Percentiles rank a stretch among this genome's conserved stretches.
Evolutionary conservation across 2,113 vertebrate genomes (phyloP).

Genomic region (Acrocephalus arundinaceus): DNA sequence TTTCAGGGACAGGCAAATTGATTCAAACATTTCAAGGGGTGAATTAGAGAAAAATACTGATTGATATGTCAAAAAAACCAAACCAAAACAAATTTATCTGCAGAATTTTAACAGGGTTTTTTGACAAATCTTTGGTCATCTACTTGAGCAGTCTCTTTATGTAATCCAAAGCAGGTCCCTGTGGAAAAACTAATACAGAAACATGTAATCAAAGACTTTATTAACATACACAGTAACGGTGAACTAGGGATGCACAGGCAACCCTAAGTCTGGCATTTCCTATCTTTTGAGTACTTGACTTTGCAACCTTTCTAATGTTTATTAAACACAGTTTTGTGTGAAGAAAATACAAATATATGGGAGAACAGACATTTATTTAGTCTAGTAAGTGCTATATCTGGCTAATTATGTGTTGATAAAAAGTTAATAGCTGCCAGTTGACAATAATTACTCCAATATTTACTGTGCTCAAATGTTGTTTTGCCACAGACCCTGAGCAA

Average conservation of each 20-base stretch:
- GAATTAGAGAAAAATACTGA: background rate
- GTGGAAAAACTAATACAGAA: background rate
- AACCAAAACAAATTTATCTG: background rate
- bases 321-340: conserved; percentile 22
- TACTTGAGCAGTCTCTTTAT: background rate
- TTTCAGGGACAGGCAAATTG: background rate
- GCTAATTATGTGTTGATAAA: conserved; percentile 54
- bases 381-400: conserved; percentile 39
- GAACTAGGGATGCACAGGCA: background rate
- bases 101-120: background rate
- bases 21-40: background rate
- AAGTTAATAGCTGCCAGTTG: conserved; percentile 56
- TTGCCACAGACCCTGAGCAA: conserved; percentile 16
- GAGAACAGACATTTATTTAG: conserved; percentile 50
- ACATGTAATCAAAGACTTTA: background rate
- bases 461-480: conserved; percentile 10
- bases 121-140: background rate
- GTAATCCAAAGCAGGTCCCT: background rate
- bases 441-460: conserved; percentile 48
- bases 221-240: background rate
- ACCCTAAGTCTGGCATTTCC: background rate
- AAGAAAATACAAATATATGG: conserved; percentile 51
- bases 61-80: background rate
- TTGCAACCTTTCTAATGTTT: background rate
- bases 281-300: conserved; percentile 9